Conservation (phyloP, 2,888 invertebrate species). For the Busseola fusca region DNA sequence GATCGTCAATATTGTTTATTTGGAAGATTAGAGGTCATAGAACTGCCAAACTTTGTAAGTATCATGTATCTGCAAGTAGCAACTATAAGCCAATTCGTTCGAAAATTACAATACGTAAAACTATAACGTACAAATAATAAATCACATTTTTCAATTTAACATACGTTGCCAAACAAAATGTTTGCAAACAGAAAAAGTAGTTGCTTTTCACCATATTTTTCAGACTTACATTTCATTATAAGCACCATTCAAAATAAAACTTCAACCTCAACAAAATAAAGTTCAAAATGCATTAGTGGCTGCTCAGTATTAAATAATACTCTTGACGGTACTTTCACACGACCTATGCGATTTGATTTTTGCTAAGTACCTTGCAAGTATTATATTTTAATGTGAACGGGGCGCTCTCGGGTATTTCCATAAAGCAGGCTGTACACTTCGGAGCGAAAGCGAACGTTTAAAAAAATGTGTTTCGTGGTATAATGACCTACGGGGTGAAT, state of each 20-base stretch:
- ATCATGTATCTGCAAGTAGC: not conserved
- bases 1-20: not conserved
- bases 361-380: slow-evolving; percentile 36
- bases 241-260: slow-evolving; percentile 16
- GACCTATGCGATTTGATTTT: slow-evolving; percentile 55
- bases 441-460: not conserved
- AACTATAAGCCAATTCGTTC: not conserved
- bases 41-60: not conserved
- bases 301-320: slow-evolving; percentile 50
- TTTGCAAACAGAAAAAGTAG: slow-evolving; percentile 46
- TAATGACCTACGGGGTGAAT: not conserved
- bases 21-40: not conserved
- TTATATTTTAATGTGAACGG: slow-evolving; percentile 42
- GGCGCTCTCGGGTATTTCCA: slow-evolving; percentile 11
- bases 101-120: not conserved
- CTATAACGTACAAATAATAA: slow-evolving; percentile 28
- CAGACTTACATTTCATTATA: slow-evolving; percentile 9
- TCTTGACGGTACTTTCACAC: slow-evolving; percentile 41
- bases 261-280: not conserved
- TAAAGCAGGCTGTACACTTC: not conserved
- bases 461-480: not conserved
- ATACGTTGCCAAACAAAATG: slow-evolving; percentile 46
- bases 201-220: slow-evolving; percentile 51
- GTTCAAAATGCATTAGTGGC: slow-evolving; percentile 14
- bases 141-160: slow-evolving; percentile 58